These are phyloP conservation scores for Marmota monax DNA, from an alignment of 2,113 vertebrate species.

Conservation along the genomic window DNA sequence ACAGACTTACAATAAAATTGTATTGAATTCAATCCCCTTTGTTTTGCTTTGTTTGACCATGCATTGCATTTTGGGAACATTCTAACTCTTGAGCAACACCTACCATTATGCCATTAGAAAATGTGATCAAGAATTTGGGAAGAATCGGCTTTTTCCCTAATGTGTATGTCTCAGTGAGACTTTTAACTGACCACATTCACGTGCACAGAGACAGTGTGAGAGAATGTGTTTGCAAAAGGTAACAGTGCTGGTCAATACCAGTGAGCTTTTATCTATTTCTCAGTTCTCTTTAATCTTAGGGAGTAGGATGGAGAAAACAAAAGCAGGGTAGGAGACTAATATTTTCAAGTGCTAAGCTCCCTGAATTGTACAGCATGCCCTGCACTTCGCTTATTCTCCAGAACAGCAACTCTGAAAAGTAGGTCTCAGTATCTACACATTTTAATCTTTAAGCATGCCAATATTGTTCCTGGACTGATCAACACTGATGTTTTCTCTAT, in stretches of 20 bases:
- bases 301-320: neutral
- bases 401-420: neutral
- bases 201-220: neutral
- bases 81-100: neutral
- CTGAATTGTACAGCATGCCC: accelerated
- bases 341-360: neutral
- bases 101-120: neutral
- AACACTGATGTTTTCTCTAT: neutral
- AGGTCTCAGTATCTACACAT: neutral
- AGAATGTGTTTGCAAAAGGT: neutral
- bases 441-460: neutral
- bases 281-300: neutral
- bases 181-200: neutral
- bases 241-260: neutral
- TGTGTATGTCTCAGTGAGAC: neutral
- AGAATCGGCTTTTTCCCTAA: neutral
- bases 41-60: neutral
- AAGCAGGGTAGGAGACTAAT: neutral
- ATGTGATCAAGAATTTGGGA: slow-evolving; percentile 6
- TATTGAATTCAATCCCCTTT: neutral
- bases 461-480: neutral
- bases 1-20: neutral
- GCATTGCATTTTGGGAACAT: neutral
- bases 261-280: neutral
- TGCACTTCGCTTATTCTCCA: neutral